A percentile compares a stretch with the other conserved stretches of the same genome.
Evolutionary conservation across 2,113 vertebrate genomes (phyloP).

Genomic region (Stercorarius parasiticus): DNA sequence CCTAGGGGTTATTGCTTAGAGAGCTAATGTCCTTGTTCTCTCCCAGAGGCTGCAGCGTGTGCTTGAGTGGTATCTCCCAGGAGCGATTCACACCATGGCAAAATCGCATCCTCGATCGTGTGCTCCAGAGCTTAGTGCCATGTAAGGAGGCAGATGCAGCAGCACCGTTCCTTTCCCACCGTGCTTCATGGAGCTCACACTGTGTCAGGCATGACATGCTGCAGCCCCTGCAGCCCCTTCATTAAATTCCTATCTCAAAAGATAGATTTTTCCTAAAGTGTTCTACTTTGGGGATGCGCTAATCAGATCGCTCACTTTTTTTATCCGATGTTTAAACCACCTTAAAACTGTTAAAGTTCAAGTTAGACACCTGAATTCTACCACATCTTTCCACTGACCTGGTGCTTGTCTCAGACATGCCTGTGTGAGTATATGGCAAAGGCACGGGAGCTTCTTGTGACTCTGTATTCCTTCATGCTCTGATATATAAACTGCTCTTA

Average conservation of each 20-base stretch:
- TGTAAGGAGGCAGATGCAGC: background rate
- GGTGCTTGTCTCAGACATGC: background rate
- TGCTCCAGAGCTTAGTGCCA: background rate
- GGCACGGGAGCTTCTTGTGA: background rate
- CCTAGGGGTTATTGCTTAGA: background rate
- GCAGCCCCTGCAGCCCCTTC: background rate
- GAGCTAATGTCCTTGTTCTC: background rate
- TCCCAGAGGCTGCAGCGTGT: background rate
- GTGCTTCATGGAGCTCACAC: background rate
- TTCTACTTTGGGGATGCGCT: background rate
- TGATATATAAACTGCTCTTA: background rate
- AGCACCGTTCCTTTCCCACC: background rate
- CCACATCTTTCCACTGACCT: background rate
- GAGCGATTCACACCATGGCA: background rate
- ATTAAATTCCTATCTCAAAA: background rate
- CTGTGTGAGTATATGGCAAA: background rate
- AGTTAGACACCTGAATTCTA: background rate
- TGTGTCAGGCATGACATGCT: background rate
- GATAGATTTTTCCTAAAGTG: background rate
- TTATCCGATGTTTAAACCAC: background rate
- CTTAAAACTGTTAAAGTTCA: background rate
- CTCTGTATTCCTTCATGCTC: background rate
- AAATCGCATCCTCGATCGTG: fast-evolving
- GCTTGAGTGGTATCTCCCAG: background rate
- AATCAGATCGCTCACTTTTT: background rate